phyloP scores from a whole-genome alignment of 1,140 invertebrate genomes.

The Plectrocnemia conspersa region DNA sequence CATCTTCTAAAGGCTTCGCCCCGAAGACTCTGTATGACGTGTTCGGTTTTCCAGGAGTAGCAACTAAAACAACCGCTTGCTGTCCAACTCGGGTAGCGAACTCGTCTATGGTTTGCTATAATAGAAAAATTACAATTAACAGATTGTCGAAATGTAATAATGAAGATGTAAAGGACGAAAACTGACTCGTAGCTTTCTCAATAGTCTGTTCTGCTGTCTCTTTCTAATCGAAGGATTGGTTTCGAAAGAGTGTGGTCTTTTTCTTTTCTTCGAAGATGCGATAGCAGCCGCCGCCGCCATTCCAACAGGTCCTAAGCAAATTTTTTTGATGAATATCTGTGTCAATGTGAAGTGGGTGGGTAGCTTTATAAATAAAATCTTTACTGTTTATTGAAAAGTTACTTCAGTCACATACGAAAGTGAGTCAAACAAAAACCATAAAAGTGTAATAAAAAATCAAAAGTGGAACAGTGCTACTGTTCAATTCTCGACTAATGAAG shows the following conservation, averaged over 20 bases:
- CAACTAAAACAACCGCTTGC: conserved; percentile 92
- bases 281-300: conserved; percentile 96
- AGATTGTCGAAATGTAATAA: background rate
- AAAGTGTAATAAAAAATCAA: too few species aligned
- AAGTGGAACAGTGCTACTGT: too few species aligned
- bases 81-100: conserved; percentile 96
- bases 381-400: conserved; percentile 19
- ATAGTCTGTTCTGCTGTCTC: conserved; percentile 89
- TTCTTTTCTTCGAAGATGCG: conserved; percentile 91
- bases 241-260: conserved; percentile 94
- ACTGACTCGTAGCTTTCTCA: conserved; percentile 79
- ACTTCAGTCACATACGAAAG: conserved; percentile 36
- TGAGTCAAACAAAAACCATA: too few species aligned
- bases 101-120: conserved; percentile 92
- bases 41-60: conserved; percentile 94
- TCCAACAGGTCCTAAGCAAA: conserved; percentile 76
- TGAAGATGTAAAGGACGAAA: conserved; percentile 7
- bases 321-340: background rate
- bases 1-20: conserved; percentile 93
- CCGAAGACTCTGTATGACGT: conserved; percentile 96
- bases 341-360: too few species aligned
- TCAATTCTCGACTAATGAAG: too few species aligned
- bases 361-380: too few species aligned
- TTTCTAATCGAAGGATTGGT: conserved; percentile 96
- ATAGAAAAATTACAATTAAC: conserved; percentile 30